Percentiles rank a stretch among this genome's conserved stretches.
Conservation (phyloP, 2,797 vertebrate genomes). For the Varecia variegata region DNA sequence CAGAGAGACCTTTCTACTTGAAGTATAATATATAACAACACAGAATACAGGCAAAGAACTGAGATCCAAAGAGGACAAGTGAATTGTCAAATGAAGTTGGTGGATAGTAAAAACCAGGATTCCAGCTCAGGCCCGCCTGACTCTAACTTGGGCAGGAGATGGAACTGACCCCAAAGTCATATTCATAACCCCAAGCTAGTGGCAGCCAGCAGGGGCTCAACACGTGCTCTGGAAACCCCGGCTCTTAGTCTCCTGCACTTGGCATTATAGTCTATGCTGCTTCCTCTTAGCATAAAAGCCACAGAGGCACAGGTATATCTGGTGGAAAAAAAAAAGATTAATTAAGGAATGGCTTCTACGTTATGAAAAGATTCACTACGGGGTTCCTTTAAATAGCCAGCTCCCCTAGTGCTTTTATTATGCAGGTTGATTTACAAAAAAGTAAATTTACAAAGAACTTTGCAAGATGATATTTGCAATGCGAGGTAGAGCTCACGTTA, state of each 20-base stretch:
- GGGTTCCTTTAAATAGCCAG: slow-evolving; percentile 12
- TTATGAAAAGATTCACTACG: slow-evolving; percentile 2
- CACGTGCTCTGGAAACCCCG: not conserved
- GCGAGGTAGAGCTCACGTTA: not conserved
- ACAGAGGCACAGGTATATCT: not conserved
- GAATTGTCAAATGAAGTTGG: not conserved
- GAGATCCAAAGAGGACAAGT: not conserved
- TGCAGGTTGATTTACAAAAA: slow-evolving; percentile 25
- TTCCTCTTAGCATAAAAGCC: not conserved
- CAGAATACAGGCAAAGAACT: not conserved
- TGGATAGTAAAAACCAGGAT: too few relatives aligned
- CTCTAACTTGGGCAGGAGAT: not conserved
- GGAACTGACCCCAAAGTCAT: not conserved
- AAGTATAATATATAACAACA: not conserved
- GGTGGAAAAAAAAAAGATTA: not conserved
- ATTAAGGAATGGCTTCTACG: slow-evolving; percentile 6
- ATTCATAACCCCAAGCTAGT: too few relatives aligned
- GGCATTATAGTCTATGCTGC: not conserved
- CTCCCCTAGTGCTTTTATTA: slow-evolving; percentile 10
- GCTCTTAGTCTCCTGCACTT: not conserved
- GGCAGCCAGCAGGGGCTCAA: not conserved
- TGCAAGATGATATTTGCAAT: not conserved
- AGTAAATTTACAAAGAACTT: slow-evolving; percentile 5
- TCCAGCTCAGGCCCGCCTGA: not conserved
- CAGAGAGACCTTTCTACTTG: not conserved